Percentiles rank a stretch among this genome's conserved stretches.
Conservation (phyloP, 2,888 invertebrate species). For the Troilus luridus region DNA sequence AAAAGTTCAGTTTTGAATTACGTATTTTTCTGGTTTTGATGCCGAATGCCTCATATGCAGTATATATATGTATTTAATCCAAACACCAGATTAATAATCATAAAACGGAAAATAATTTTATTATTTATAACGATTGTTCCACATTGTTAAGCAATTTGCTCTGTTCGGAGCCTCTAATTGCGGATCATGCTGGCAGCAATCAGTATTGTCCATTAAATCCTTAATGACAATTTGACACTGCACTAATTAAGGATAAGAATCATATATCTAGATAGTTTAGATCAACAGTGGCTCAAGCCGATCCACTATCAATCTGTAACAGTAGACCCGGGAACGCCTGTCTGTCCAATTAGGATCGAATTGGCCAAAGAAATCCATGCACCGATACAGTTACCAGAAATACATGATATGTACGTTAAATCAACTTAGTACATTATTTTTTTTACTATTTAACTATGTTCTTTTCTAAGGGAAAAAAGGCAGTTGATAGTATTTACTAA, state of each 20-base stretch:
- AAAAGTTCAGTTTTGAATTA: too few relatives aligned
- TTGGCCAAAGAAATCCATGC: constrained; percentile 16
- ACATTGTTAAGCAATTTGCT: background rate
- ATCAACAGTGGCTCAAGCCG: constrained; percentile 26
- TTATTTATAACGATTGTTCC: background rate
- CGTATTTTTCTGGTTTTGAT: too few relatives aligned
- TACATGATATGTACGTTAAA: too few relatives aligned
- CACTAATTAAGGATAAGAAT: constrained; percentile 1
- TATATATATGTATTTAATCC: too few relatives aligned
- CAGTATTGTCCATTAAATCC: background rate
- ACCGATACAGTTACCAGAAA: background rate
- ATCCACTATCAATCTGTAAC: constrained; percentile 36
- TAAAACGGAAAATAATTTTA: too few relatives aligned
- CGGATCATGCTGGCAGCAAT: background rate
- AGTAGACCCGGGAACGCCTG: constrained; percentile 28
- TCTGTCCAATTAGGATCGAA: constrained; percentile 21
- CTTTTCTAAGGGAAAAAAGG: too few relatives aligned
- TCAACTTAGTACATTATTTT: too few relatives aligned
- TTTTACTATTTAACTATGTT: too few relatives aligned
- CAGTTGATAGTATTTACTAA: too few relatives aligned
- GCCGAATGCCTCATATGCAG: too few relatives aligned
- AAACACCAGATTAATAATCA: too few relatives aligned
- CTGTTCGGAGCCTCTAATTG: background rate
- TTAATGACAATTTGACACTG: constrained; percentile 25
- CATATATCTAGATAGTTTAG: constrained; percentile 39